Evolutionary conservation across 2,797 vertebrate species (phyloP), one percentile per base, ranked within the genome.

Genomic region (Characodon lateralis): DNA sequence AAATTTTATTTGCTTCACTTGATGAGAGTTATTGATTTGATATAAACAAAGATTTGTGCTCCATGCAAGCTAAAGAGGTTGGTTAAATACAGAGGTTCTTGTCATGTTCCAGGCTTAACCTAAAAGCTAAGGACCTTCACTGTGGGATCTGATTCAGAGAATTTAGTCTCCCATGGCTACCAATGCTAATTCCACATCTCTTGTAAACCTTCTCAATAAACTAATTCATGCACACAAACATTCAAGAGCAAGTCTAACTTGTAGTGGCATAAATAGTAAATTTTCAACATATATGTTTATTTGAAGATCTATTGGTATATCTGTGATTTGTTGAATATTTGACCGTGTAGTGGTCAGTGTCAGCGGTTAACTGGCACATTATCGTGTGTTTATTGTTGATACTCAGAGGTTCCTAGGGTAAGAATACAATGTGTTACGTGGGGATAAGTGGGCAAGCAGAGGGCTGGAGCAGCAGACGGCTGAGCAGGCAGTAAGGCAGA

Each of bases 401-500:
- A 70, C n/a, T 59, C 28, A 22, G 22, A 68, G 35, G 63, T 50
- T 69, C 22, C n/a, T 65, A 35, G 35, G 65, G 41, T 59, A 39
- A 61, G 39, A 56, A 59, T 79, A 46, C 24, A 50, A 50, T 61
- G 31, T 41, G 39, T 70, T 43, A 28, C 16, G 35, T 8, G 28
- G 41, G 39, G 56, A 18, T 74, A 20, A 59, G 59, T 39, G 14
- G 55, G 28, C 55, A 71, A 63, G 28, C 55, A 39, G 50, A 66
- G 13, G 50, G 41, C 63, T 31, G 61, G 63, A 39, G 65, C 46
- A 58, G 65, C 43, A 78, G 78, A 71, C 35, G 56, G 73, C 18
- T 31, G 66, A 71, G 68, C 56, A 55, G 35, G 53, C 46, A 46
- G 50, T n/a, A 53, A 68, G 76, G 71, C 66, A 63, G 73, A 70